Base-by-base conservation (phyloP, 2,797 vertebrate species). In the Helicolenus hilgendorfi region DNA sequence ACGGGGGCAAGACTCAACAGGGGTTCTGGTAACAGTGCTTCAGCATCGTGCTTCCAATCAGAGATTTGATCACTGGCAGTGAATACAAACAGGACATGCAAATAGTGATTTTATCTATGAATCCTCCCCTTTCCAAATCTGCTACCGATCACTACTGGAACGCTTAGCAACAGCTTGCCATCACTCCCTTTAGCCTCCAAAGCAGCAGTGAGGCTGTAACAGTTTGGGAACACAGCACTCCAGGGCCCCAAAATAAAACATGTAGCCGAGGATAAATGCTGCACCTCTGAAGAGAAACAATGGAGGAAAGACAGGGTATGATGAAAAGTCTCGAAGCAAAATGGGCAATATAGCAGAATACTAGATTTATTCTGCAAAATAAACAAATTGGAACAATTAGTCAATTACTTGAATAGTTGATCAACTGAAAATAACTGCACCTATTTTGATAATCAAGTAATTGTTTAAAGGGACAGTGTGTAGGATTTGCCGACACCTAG, bases 21-120 rank as follows among this genome's bases (percentile, higher is more conserved):
- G 85, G 82, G 83, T 80, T 87, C 84, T 72, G 49, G 62, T 60
- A 64, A 82, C 35, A 11, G 36, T 14, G 63, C 71, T 77, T 41
- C 59, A 38, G 75, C 56, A 68, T 82, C 64, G 70, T 71, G 86
- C 63, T 75, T 85, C 78, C 45, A 83, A 73, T 76, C 55, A 69
- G 70, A 82, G 67, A 84, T 84, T 55, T 88, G 79, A 89, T 92
- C 72, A 84, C 64, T 92, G 84, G 79, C 88, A 88, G 72, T 77
- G 56, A 79, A 84, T 38, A 83, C 67, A 90, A 88, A 81, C 85
- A 82, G 63, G 79, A 79, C 81, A 77, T 69, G 81, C 75, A 88
- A 79, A 91, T 60, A 71, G 24, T 36, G 59, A 79, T 86, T 84
- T 84, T 73, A 89, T 75, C 75, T 55, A 24, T 9, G 31, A 87